Evolutionary conservation across 2,888 invertebrate species (phyloP), one percentile per base, ranked within the genome.

Genomic region (Cataglyphis livida): DNA sequence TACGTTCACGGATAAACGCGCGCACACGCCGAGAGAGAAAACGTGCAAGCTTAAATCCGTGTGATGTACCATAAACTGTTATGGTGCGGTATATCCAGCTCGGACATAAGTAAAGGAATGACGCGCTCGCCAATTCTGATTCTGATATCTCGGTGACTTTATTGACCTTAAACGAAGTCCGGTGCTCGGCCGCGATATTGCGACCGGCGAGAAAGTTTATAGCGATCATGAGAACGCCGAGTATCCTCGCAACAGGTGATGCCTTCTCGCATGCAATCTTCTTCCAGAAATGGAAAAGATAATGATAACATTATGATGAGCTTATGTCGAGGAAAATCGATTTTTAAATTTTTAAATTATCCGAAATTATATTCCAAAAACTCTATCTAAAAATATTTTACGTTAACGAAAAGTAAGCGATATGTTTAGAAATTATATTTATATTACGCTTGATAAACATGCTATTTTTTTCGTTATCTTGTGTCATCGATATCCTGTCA

Each of bases 131-230:
- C 82, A 89, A 85, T 83, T 85, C 73, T 84, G 62, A 84, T 81
- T 70, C 79, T 76, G 83, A 79, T 85, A 86, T 89, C 82, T 83
- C 83, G 65, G 82, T 79, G 87, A 81, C 81, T 90, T 89, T 88
- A 90, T 90, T 73, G 89, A 88, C 71, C 82, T 81, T 87, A 90
- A 90, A 90, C 83, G 82, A 85, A 73, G 59, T 57, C 44, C 57
- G 44, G 71, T 57, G 74, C 88, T 73, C 71, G 32, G 35, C 10
- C 54, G n/a, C 21, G 41, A 28, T 41, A 59, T 57, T 62, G 54
- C 41, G 54, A 44, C 35, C 28, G 62, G 51, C 25, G 73, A 66
- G 65, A 54, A 81, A 81, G 57, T 82, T 83, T 79, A 54, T 59
- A 28, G 32, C n/a, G 38, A 35, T 32, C 41, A 18, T n/a, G 38